These are phyloP conservation scores for Acipenser transmontanus DNA, from an alignment of 2,797 vertebrate genomes.

Conservation along the genomic window DNA sequence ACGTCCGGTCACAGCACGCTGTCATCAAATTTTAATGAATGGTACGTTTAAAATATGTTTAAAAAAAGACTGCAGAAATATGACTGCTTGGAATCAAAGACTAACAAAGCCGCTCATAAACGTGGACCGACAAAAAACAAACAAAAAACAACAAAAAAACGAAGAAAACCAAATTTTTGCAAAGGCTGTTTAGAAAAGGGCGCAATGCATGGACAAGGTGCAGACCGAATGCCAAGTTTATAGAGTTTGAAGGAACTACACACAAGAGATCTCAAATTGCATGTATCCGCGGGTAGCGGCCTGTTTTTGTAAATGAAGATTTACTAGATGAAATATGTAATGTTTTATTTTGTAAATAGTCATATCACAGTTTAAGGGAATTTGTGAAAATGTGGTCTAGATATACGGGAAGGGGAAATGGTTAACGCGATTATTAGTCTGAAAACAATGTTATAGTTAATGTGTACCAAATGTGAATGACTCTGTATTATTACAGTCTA, in stretches of 20 bases:
- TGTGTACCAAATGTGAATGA: constrained; percentile 99
- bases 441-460: constrained; percentile 98
- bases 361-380: constrained; percentile 87
- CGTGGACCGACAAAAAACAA: constrained; percentile 44
- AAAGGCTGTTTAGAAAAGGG: constrained; percentile 60
- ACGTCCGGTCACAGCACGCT: constrained; percentile 93
- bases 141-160: constrained; percentile 46
- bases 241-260: constrained; percentile 73
- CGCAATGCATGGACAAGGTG: constrained; percentile 72
- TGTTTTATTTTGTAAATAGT: constrained; percentile 99
- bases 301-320: constrained; percentile 89
- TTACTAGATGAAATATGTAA: constrained; percentile 87
- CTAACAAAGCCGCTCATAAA: constrained; percentile 68
- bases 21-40: constrained; percentile 99
- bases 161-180: constrained; percentile 48
- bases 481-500: constrained; percentile 98
- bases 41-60: constrained; percentile 92
- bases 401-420: constrained; percentile 82
- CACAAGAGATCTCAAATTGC: constrained; percentile 65
- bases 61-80: constrained; percentile 75
- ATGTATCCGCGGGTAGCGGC: constrained; percentile 75
- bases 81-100: constrained; percentile 73
- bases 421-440: constrained; percentile 89
- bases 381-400: constrained; percentile 92
- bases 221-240: constrained; percentile 64